Base-by-base conservation (phyloP, 2,888 invertebrate species). In the Trissolcus brochymenae region DNA sequence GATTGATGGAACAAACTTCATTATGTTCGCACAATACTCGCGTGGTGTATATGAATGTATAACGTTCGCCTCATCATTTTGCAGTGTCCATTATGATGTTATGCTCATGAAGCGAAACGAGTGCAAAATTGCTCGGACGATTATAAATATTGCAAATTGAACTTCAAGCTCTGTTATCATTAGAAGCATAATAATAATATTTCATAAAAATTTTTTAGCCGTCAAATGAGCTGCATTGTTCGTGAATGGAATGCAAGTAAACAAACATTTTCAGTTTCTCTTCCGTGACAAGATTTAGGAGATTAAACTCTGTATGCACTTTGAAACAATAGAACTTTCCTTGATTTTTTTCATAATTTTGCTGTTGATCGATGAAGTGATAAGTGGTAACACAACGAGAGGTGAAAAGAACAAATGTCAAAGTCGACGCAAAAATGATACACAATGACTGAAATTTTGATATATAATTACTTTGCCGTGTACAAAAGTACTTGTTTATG, bases 21-120 rank as follows among this genome's bases (percentile, higher is more conserved):
- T 74, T 74, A 74, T 68, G 21, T 29, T 43, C 14, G 49, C 64
- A 68, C 74, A 74, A 68, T 74, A 61, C 67, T 57, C 62, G 59
- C 66, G 61, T 61, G 35, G 35, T 4, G 17, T 62, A 51, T 74
- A 67, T 51, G 61, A 59, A 72, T 65, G 50, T 60, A 66, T 72
- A 61, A 56, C 41, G 40, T 56, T 21, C 9, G 51, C 41, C n/a
- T n/a, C n/a, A n/a, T 56, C 50, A 70, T 56, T 61, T 40, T 57
- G 55, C 35, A 56, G 51, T 71, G 51, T 71, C 54, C 50, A 62
- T 57, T 56, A 71, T 53, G 46, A 71, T 57, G 53, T 62, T 57
- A 57, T 43, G 29, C 21, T 51, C 51, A 43, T 71, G 61, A 61
- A 60, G 16, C 56, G 50, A 50, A 62, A 43, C 56, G 56, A 62